Evolutionary conservation across 53 echinoderm and acorn worm genomes (phyloP), one percentile per base, ranked within the genome.

Genomic region (Patiria pectinifera): DNA sequence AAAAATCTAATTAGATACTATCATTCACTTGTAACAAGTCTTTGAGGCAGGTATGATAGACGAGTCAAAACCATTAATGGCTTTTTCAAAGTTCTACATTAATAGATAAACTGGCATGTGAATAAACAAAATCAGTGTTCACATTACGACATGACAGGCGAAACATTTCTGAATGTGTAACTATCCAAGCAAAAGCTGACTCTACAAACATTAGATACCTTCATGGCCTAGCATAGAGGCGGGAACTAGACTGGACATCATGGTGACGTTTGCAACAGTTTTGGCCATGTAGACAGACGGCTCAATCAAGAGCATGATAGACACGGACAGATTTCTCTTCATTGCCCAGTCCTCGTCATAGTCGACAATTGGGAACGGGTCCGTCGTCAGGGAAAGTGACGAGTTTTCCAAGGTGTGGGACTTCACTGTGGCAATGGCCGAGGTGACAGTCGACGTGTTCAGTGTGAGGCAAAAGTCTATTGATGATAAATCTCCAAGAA

Each of bases 391-490:
- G 2, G 83, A 71, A 62, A 89, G 53, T 6, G 95, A 89, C 21
- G 93, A 81, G 86, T 94, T 95, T 43, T 93, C 86, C 49, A 80
- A 35, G 23, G 59, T 91, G 26, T 83, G 71, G 60, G 95, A 84
- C n/a, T 86, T 85, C 48, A 81, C 89, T 59, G 95, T 83, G 43
- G 82, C 78, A 1, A 63, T 44, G 23, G 83, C 80, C 22, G 92
- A 78, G 5, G 89, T 80, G 9, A 69, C 82, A 23, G 75, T 93
- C 43, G 87, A 69, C 45, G 95, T 95, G 76, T 96, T 96, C 44
- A 91, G 15, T 24, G 89, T 45, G 23, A 96, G 91, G 87, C 97
- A 97, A 47, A 95, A 97, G 43, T 95, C 88, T 48, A 94, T 92
- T 11, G 78, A 24, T 35, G 96, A 95, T 49, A 97, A 95, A 59